Percentiles rank a stretch among this genome's conserved stretches.
These are phyloP conservation scores for Potorous gilbertii DNA, from an alignment of 2,797 vertebrate genomes.

Conservation along the genomic window DNA sequence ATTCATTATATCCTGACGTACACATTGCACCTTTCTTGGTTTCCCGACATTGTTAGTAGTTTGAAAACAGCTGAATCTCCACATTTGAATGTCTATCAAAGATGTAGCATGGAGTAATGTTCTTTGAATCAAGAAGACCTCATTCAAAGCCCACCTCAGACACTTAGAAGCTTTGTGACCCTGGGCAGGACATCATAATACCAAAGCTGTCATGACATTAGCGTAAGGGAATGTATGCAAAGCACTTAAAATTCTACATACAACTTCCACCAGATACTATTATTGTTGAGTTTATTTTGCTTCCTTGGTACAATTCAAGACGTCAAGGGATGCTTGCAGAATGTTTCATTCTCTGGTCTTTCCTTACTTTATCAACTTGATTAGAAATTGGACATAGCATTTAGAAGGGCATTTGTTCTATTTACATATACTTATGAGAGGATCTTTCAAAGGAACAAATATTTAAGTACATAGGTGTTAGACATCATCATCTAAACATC, in stretches of 20 bases:
- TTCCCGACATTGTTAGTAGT: constrained; percentile 9
- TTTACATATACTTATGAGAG: constrained; percentile 11
- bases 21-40: constrained; percentile 20
- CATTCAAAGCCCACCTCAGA: not conserved
- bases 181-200: not conserved
- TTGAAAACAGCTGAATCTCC: constrained; percentile 5
- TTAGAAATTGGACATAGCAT: constrained; percentile 2
- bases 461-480: constrained; percentile 26
- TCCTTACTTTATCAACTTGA: constrained; percentile 40
- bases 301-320: not conserved
- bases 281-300: not conserved
- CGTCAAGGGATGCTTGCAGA: not conserved
- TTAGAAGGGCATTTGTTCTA: constrained; percentile 8
- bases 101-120: not conserved
- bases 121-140: not conserved
- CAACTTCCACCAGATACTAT: not conserved
- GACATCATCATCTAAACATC: not conserved
- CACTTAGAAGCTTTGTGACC: not conserved
- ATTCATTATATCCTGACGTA: constrained; percentile 44
- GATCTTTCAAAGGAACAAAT: constrained; percentile 38
- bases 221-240: not conserved
- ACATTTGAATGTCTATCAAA: constrained; percentile 39
- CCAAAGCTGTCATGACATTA: not conserved
- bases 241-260: not conserved
- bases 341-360: constrained; percentile 18